phyloP scores from a whole-genome alignment of 2,113 vertebrate genomes.

The Brachirus orientalis region DNA sequence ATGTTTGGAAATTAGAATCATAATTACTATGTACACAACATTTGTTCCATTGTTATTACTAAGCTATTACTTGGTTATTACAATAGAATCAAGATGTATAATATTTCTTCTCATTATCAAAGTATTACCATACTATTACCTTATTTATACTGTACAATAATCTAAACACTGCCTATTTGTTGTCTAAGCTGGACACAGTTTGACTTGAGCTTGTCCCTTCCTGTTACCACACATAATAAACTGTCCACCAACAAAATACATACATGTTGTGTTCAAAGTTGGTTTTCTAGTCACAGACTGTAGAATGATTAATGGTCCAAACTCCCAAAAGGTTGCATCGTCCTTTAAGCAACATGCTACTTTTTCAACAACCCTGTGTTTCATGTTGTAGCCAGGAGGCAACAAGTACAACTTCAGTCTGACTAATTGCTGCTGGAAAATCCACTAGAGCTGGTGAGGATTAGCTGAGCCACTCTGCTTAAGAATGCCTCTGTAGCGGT shows the following conservation, averaged over 20 bases:
- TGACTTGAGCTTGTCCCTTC: too few relatives aligned
- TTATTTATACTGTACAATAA: too few relatives aligned
- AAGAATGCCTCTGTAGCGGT: constrained; percentile 27
- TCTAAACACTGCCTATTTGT: too few relatives aligned
- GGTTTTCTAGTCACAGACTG: not conserved
- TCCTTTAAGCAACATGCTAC: constrained; percentile 24
- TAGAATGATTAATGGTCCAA: constrained; percentile 23
- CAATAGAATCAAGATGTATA: too few relatives aligned
- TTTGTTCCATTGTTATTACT: too few relatives aligned
- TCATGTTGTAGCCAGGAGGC: not conserved
- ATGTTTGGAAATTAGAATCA: too few relatives aligned
- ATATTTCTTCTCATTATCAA: too few relatives aligned
- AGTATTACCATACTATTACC: too few relatives aligned
- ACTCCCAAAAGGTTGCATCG: constrained; percentile 35
- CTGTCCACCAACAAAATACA: not conserved
- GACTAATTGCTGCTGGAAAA: constrained; percentile 40
- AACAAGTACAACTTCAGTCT: constrained; percentile 6
- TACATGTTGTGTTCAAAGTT: not conserved
- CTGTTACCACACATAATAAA: too few relatives aligned
- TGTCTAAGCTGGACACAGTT: too few relatives aligned
- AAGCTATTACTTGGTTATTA: too few relatives aligned
- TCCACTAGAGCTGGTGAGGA: constrained; percentile 3
- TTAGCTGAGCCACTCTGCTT: constrained; percentile 17
- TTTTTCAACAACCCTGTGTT: constrained; percentile 21
- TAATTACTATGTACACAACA: too few relatives aligned